Percentiles rank a stretch among this genome's conserved stretches.
phyloP scores from a whole-genome alignment of 2,113 vertebrate species.

The Oreochromis tanganicae region DNA sequence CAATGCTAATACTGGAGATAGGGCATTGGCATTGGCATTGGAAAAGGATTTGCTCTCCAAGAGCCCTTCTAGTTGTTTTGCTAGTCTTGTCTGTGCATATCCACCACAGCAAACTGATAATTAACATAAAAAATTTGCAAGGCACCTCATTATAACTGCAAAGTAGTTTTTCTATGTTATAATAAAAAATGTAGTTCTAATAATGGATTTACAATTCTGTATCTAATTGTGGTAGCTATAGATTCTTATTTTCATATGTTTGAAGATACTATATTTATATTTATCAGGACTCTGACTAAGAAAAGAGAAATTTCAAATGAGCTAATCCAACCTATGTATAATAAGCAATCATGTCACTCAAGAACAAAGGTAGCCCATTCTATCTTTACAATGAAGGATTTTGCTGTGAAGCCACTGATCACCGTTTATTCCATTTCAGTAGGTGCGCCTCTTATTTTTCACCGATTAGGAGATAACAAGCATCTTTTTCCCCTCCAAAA shows the following conservation, averaged over 20 bases:
- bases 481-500: conserved; percentile 15
- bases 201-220: neutral
- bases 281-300: conserved; percentile 10
- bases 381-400: conserved; percentile 27
- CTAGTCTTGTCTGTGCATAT: neutral
- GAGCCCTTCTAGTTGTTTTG: neutral
- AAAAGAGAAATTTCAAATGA: conserved; percentile 7
- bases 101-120: conserved; percentile 31
- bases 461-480: conserved; percentile 36
- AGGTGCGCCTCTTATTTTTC: conserved; percentile 25
- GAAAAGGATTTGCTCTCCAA: neutral
- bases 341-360: conserved; percentile 20
- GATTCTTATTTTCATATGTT: neutral
- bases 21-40: neutral
- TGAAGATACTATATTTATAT: neutral
- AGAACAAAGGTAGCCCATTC: conserved; percentile 22
- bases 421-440: conserved; percentile 39
- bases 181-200: neutral
- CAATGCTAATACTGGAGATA: neutral
- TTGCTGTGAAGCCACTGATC: conserved; percentile 38
- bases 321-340: neutral
- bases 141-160: neutral
- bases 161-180: neutral
- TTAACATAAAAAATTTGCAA: conserved; percentile 3
- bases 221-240: conserved; percentile 1